Percentiles rank a stretch among this genome's conserved stretches.
Evolutionary conservation across 2,888 invertebrate genomes (phyloP).

Genomic region (Cheilosia soror): DNA sequence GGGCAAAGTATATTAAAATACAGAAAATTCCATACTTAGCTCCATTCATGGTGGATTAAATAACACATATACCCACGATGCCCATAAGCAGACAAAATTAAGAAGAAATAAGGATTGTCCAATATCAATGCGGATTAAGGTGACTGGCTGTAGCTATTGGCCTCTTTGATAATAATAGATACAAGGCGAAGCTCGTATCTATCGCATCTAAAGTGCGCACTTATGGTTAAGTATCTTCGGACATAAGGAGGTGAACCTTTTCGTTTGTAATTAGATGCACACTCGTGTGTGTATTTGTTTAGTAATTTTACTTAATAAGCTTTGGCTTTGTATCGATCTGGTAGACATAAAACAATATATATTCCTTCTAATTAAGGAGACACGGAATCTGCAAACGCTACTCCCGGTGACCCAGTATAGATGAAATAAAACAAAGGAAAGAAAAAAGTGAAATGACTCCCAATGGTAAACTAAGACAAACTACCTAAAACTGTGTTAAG

Average conservation of each 20-base stretch:
- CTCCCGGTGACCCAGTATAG: constrained; percentile 22
- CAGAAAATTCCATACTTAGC: background rate
- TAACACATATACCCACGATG: too few species aligned
- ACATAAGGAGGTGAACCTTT: constrained; percentile 44
- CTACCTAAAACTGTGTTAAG: constrained; percentile 53
- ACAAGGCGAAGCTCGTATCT: constrained; percentile 36
- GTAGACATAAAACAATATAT: too few species aligned
- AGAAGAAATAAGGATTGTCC: background rate
- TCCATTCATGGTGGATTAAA: too few species aligned
- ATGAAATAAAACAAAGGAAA: constrained; percentile 16
- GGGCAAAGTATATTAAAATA: background rate
- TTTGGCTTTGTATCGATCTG: too few species aligned
- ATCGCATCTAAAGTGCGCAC: constrained; percentile 50
- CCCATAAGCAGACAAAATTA: too few species aligned
- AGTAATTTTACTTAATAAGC: background rate
- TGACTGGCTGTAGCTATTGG: background rate
- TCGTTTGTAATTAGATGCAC: constrained; percentile 49
- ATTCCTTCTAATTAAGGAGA: background rate
- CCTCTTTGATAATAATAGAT: constrained; percentile 19
- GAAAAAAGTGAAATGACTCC: constrained; percentile 44
- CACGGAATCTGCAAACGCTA: background rate
- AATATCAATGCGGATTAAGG: constrained; percentile 4
- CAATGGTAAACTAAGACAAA: constrained; percentile 36
- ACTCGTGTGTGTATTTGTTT: background rate
- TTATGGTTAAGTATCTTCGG: constrained; percentile 32